Conservation (phyloP, 2,797 vertebrate genomes). For the Lerista edwardsae region DNA sequence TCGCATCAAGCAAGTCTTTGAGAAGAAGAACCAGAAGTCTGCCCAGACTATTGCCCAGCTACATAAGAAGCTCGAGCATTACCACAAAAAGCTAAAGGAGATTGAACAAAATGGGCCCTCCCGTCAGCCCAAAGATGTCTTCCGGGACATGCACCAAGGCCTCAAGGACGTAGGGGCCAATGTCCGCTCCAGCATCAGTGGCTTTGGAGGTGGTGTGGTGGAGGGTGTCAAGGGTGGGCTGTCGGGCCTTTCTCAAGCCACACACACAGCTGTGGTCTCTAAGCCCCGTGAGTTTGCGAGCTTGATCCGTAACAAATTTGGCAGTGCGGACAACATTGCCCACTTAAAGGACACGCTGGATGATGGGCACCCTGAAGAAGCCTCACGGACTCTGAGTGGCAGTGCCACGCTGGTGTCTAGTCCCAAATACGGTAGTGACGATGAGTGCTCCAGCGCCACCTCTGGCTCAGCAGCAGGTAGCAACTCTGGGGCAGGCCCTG, state of each 20-base stretch:
- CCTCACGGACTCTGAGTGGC: conserved; percentile 89
- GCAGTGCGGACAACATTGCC: conserved; percentile 96
- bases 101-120: conserved; percentile 96
- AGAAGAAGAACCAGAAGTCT: conserved; percentile 99
- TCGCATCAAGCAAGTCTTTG: conserved; percentile 98
- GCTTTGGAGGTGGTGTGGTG: conserved; percentile 94
- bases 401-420: conserved; percentile 96
- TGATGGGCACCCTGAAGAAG: conserved; percentile 85
- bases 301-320: conserved; percentile 96
- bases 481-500: conserved; percentile 89
- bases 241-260: conserved; percentile 88
- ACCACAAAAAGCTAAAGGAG: conserved; percentile 95
- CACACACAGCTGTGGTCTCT: conserved; percentile 92
- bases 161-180: conserved; percentile 96
- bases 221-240: conserved; percentile 95
- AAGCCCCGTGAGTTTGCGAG: conserved; percentile 96
- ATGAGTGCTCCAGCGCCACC: conserved; percentile 94
- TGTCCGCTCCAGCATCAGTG: conserved; percentile 94
- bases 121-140: conserved; percentile 95
- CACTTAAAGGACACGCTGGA: conserved; percentile 94
- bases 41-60: conserved; percentile 96
- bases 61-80: conserved; percentile 98
- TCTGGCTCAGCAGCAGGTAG: conserved; percentile 90
- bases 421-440: conserved; percentile 94
- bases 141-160: conserved; percentile 98